Evolutionary conservation across 2,113 vertebrate genomes (phyloP).

Genomic region (Thinocorus orbignyianus): DNA sequence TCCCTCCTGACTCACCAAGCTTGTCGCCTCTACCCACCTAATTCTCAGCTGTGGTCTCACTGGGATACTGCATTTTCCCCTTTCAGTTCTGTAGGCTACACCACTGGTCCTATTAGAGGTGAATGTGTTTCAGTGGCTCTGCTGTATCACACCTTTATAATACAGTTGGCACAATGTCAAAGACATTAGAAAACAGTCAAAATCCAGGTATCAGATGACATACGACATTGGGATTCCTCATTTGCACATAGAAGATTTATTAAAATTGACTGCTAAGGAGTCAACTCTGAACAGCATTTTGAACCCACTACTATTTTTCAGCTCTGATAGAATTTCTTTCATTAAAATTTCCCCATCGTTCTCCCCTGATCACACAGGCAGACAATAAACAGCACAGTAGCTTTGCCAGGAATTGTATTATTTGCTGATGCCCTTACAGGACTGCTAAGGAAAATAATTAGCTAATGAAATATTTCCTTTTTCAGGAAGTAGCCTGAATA

Average conservation of each 20-base stretch:
- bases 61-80: background rate
- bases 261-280: background rate
- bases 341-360: background rate
- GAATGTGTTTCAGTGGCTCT: background rate
- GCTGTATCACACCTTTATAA: background rate
- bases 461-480: conserved; percentile 50
- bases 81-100: background rate
- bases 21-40: background rate
- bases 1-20: background rate
- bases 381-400: background rate
- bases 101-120: background rate
- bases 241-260: background rate
- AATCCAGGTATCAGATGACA: background rate
- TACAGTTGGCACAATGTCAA: background rate
- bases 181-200: background rate
- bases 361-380: background rate
- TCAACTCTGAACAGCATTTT: background rate
- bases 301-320: background rate
- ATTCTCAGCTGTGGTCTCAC: background rate
- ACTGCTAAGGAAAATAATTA: conserved; percentile 29
- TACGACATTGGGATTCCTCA: background rate
- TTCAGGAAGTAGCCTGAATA: conserved; percentile 17
- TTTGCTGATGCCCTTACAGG: background rate
- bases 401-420: conserved; percentile 7
- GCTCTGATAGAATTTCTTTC: background rate